Conservation (phyloP, 1,140 invertebrate genomes). For the Drosophila auraria region DNA sequence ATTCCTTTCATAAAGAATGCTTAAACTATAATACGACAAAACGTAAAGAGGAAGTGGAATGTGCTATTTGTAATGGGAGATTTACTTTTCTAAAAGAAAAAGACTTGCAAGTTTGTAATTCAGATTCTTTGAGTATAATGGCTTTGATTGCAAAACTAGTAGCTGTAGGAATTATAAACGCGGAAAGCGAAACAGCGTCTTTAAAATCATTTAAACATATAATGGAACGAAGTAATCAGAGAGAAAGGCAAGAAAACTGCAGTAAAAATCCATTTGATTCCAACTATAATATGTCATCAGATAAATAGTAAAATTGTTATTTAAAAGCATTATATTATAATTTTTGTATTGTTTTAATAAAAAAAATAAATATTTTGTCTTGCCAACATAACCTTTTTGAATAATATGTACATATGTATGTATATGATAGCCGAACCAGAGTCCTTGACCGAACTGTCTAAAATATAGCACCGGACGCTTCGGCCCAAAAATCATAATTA, state of each 20-base stretch:
- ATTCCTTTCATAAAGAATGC: constrained; percentile 72
- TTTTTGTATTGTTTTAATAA: background rate
- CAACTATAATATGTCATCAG: background rate
- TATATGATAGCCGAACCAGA: no score
- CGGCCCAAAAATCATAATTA: no score
- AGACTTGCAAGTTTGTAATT: background rate
- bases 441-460: no score
- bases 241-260: background rate
- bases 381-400: no score
- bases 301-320: background rate
- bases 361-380: background rate
- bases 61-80: constrained; percentile 41
- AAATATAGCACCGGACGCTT: no score
- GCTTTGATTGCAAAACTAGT: constrained; percentile 40
- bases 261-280: constrained; percentile 7
- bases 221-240: background rate
- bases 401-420: no score
- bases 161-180: constrained; percentile 28
- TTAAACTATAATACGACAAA: constrained; percentile 31
- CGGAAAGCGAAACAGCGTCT: background rate
- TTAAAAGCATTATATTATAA: no score
- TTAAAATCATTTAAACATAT: background rate
- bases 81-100: background rate
- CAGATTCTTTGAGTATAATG: constrained; percentile 27
- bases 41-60: constrained; percentile 13